Conservation (phyloP, 2,797 vertebrate species). For the Botia almorhae region DNA sequence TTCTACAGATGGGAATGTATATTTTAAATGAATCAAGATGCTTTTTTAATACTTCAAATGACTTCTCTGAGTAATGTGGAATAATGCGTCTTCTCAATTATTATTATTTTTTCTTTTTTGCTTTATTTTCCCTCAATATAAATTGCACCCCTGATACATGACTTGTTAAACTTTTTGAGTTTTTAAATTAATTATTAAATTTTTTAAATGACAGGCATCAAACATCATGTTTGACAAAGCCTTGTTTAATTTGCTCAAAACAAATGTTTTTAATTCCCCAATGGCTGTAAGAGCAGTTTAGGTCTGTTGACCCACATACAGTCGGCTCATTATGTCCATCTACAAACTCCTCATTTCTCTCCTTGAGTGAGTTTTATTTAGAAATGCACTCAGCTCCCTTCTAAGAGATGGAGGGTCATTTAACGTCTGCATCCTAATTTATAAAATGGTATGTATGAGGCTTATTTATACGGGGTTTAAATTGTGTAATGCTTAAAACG, state of each 20-base stretch:
- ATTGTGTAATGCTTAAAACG: constrained; percentile 23
- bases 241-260: constrained; percentile 11
- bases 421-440: constrained; percentile 20
- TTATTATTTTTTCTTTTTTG: not conserved
- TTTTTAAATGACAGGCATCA: not conserved
- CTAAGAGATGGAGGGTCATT: constrained; percentile 25
- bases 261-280: constrained; percentile 11
- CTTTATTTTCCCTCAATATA: not conserved
- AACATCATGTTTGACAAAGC: not conserved
- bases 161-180: not conserved
- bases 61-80: not conserved
- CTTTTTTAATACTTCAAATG: constrained; percentile 31
- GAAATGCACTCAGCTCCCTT: constrained; percentile 26
- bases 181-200: not conserved
- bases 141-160: not conserved
- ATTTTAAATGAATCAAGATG: constrained; percentile 45
- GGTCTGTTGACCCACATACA: constrained; percentile 25
- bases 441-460: constrained; percentile 22
- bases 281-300: constrained; percentile 11
- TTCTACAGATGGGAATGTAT: constrained; percentile 41
- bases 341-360: constrained; percentile 21
- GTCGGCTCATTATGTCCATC: constrained; percentile 28
- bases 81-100: not conserved
- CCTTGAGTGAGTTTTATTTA: constrained; percentile 38
- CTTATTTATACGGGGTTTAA: constrained; percentile 3